phyloP scores from a whole-genome alignment of 23 tunicate genomes.

The Pegea sp. region DNA sequence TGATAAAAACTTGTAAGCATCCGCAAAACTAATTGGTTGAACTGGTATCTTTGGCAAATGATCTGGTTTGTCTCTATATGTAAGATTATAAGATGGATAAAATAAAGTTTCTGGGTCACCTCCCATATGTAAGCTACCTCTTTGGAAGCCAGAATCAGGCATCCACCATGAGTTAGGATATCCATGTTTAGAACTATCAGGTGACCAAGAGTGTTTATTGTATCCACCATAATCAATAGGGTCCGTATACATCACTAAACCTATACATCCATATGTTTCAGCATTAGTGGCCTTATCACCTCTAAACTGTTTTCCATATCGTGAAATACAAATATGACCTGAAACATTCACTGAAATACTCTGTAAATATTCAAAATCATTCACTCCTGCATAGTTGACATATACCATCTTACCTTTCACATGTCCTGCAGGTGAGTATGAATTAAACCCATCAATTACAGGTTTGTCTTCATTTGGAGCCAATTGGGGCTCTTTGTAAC shows the following conservation, averaged over 20 bases:
- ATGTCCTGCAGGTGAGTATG: constrained; percentile 44
- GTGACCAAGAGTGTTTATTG: constrained; percentile 8
- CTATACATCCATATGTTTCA: constrained; percentile 36
- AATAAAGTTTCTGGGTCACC: constrained; percentile 90
- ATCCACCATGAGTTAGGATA: constrained; percentile 90
- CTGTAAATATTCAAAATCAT: constrained; percentile 40
- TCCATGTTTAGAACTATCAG: not conserved
- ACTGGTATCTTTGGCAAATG: constrained; percentile 71
- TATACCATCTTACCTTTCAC: constrained; percentile 55
- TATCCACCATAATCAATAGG: constrained; percentile 55
- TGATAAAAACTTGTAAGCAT: constrained; percentile 46
- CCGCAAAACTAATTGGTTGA: constrained; percentile 66
- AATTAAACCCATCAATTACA: constrained; percentile 33
- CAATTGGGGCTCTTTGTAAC: constrained; percentile 17
- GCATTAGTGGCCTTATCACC: constrained; percentile 71
- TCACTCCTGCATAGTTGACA: constrained; percentile 71
- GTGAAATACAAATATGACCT: constrained; percentile 53
- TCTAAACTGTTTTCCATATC: constrained; percentile 61
- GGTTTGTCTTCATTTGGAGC: constrained; percentile 20
- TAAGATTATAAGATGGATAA: constrained; percentile 61
- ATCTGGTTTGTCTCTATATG: constrained; percentile 37
- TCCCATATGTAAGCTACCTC: constrained; percentile 18
- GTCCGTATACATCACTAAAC: constrained; percentile 59
- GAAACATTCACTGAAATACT: constrained; percentile 13
- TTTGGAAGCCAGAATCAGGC: constrained; percentile 64